phyloP scores from a whole-genome alignment of 2,797 vertebrate species.

The Pseudochirops cupreus region DNA sequence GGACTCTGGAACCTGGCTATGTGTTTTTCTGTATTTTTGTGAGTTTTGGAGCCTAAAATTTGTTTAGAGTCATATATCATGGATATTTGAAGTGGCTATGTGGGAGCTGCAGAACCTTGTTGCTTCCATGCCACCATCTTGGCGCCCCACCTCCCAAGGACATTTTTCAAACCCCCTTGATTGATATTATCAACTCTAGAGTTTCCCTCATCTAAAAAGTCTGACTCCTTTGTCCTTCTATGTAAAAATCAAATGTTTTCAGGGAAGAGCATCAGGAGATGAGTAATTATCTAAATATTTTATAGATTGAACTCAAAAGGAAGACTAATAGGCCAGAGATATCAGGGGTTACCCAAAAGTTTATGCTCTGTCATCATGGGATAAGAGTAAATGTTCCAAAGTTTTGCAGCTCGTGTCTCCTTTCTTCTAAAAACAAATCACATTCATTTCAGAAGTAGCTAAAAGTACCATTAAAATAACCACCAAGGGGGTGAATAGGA shows the following conservation, averaged over 20 bases:
- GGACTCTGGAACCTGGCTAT: too few relatives aligned
- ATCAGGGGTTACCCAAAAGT: not conserved
- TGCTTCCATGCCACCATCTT: too few relatives aligned
- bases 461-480: not conserved
- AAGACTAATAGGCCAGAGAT: not conserved
- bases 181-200: not conserved
- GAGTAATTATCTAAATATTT: not conserved
- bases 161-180: not conserved
- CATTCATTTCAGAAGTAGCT: slow-evolving; percentile 5
- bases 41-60: too few relatives aligned
- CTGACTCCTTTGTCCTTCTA: not conserved
- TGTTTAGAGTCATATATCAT: too few relatives aligned
- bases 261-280: not conserved
- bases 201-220: not conserved
- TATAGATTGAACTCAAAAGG: not conserved
- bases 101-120: too few relatives aligned
- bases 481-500: not conserved
- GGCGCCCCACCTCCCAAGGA: too few relatives aligned
- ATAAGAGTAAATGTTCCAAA: not conserved
- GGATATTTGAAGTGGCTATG: too few relatives aligned
- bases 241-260: not conserved
- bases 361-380: slow-evolving; percentile 31
- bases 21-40: too few relatives aligned
- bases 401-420: not conserved
- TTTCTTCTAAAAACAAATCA: not conserved